Percentiles rank a stretch among this genome's conserved stretches.
Evolutionary conservation across 2,888 invertebrate species (phyloP).

Genomic region (Smittia aterrima): DNA sequence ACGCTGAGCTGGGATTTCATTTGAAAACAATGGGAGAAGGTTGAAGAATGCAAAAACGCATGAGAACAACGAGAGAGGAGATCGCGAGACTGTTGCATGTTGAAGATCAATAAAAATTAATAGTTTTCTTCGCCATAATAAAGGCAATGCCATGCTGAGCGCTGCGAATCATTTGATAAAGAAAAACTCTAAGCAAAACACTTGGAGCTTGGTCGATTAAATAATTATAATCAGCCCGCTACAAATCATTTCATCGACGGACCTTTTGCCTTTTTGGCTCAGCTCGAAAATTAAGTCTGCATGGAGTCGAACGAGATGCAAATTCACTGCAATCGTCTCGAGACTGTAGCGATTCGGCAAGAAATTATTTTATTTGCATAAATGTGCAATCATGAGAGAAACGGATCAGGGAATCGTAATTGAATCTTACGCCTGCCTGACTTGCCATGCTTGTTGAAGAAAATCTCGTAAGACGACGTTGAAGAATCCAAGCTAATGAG

Average conservation of each 20-base stretch:
- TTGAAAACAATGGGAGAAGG: constrained; percentile 8
- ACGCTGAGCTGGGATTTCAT: neutral
- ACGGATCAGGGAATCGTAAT: constrained; percentile 25
- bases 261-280: neutral
- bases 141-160: neutral
- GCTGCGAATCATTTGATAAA: constrained; percentile 5
- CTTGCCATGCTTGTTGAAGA: neutral
- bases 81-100: constrained; percentile 24
- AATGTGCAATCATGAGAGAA: constrained; percentile 23
- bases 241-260: constrained; percentile 22
- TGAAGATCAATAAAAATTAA: constrained; percentile 27
- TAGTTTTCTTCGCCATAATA: constrained; percentile 21
- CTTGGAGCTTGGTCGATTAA: neutral
- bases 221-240: constrained; percentile 1
- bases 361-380: constrained; percentile 21
- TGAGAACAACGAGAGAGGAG: neutral
- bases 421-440: neutral
- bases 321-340: neutral
- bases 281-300: neutral
- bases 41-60: constrained; percentile 21
- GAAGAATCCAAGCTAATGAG: constrained; percentile 13
- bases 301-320: neutral
- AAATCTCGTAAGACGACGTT: neutral
- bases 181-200: no score
- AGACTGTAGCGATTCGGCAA: neutral